Evolutionary conservation across 2,888 invertebrate genomes (phyloP), one percentile per base, ranked within the genome.

Genomic region (Dysmachus trigonus): DNA sequence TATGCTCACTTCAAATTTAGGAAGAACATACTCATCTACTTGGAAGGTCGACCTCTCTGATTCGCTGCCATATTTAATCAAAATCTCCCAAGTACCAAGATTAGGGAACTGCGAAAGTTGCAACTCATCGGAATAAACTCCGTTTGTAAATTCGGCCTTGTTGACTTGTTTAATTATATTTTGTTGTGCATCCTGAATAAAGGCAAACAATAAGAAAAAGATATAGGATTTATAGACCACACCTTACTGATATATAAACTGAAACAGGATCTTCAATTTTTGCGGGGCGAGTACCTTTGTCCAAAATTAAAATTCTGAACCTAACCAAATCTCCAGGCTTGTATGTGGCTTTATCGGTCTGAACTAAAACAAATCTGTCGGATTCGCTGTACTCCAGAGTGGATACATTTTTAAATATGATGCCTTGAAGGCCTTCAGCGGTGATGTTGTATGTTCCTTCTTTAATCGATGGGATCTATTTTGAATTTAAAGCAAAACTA

Each of bases 331-430:
- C 95, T 15, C 96, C 96, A 0, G 98, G 98, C 90, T 97, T 96
- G 92, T 98, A 98, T 88, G 97, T 95, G 18, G 97, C 95, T 92
- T 97, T 96, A 92, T 98, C 98, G 0, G 98, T 98, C 91, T 98
- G 98, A 85, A 98, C 94, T 90, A 97, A 96, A 7, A 97, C 94
- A n/a, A 97, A 96, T 90, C 96, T 95, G 8, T 96, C 96, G 90
- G 97, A 89, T 96, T 96, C 90, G 97, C 95, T 88, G 95, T 94
- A 87, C 95, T 93, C 92, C 94, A 97, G 86, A 93, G 94, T 93
- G 0, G 95, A 95, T n/a, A 95, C 94, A 88, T 96, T 95, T 84
- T 94, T 93, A 91, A 97, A 97, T 87, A 94, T 93, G 53, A 96
- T 93, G 0, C 96, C 97, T 3, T 95, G 94, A 33, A 94, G 93